Conservation (phyloP, 2,113 vertebrate species). For the Pluvianellus socialis region DNA sequence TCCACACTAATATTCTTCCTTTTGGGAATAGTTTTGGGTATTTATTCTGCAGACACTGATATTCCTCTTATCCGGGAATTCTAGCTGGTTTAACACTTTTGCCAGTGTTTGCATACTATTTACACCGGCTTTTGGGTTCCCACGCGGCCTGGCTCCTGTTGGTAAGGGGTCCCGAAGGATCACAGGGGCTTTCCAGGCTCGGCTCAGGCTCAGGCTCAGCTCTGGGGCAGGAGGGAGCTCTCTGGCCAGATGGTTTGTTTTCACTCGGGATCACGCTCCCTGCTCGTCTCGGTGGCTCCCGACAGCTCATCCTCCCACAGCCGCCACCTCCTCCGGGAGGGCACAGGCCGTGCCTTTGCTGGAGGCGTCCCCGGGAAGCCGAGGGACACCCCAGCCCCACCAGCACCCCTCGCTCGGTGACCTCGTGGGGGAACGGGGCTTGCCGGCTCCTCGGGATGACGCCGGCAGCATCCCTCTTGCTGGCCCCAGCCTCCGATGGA, state of each 20-base stretch:
- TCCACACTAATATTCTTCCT: not conserved
- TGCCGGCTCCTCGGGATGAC: not conserved
- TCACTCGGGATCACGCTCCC: not conserved
- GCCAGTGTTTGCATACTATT: not conserved
- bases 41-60: not conserved
- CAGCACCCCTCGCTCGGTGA: rapidly evolving
- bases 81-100: not conserved
- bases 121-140: not conserved
- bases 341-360: not conserved
- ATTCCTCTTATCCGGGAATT: not conserved
- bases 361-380: rapidly evolving
- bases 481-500: constrained; percentile 12
- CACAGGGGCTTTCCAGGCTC: not conserved
- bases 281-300: not conserved
- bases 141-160: not conserved
- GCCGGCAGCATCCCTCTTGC: not conserved
- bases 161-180: not conserved
- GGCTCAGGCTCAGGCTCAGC: not conserved
- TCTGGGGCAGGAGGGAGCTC: not conserved
- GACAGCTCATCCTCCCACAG: not conserved
- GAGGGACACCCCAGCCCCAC: not conserved
- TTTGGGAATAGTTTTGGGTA: not conserved
- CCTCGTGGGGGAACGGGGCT: not conserved
- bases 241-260: not conserved
- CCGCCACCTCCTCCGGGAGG: not conserved